Evolutionary conservation across 2,888 invertebrate species (phyloP), one percentile per base, ranked within the genome.

Genomic region (Limulus polyphemus): DNA sequence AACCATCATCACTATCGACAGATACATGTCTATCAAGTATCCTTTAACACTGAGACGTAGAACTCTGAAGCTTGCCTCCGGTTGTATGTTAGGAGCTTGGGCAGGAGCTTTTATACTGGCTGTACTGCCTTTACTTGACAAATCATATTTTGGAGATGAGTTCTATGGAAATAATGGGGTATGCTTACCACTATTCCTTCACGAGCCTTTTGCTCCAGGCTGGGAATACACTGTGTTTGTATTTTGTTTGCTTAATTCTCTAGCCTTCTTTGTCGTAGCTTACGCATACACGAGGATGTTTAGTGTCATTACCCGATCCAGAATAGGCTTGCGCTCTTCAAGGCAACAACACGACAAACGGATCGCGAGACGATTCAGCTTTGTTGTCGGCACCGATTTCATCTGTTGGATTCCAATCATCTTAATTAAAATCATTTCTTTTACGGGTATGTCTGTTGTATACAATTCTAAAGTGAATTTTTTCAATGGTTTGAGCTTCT

Each of bases 161-260:
- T 83, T 82, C 68, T 83, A 82, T 72, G 81, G 82, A 10, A 80
- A 77, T 69, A 83, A 83, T 67, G 83, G 83, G 5, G 82, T 83
- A 32, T 83, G 83, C 68, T 73, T 83, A 16, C 80, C 82, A 0
- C 73, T 83, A 54, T 82, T 82, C 69, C 81, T 83, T 62, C 83
- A 83, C 69, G 81, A 83, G 68, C 82, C 82, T 0, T 83, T 78
- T 69, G 57, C 61, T 10, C 48, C 13, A 48, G 67, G 61, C 7
- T 70, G 83, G 83, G 79, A 82, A 69, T 83, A 83, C 69, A 82
- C 82, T 0, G 79, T 81, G 1, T 73, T 77, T n/a, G 75, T 83
- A 71, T 83, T 82, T 70, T 79, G 82, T 63, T 75, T 78, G 62
- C 73, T 82, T 60, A 83, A 83, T 71, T 77, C 80, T 0, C 55